These are phyloP conservation scores for Chiridota heheva DNA, from an alignment of 35 echinoderm and acorn worm genomes.

Conservation along the genomic window DNA sequence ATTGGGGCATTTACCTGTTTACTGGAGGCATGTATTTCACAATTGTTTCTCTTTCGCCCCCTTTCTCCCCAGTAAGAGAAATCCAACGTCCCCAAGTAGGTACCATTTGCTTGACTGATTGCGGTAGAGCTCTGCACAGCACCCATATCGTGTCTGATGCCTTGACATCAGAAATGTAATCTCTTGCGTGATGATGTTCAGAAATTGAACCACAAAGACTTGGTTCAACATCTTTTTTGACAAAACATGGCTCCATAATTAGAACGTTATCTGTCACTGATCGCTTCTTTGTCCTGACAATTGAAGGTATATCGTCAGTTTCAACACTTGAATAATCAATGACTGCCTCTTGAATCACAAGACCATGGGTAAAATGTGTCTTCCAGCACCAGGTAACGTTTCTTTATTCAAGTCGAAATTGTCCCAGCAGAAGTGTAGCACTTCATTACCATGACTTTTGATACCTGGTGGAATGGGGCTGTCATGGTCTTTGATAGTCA, in stretches of 20 bases:
- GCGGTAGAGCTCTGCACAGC: no score
- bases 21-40: conserved; percentile 39
- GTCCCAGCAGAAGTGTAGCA: conserved; percentile 62
- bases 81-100: conserved; percentile 29
- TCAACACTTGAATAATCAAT: conserved; percentile 8
- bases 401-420: conserved; percentile 65
- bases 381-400: conserved; percentile 52
- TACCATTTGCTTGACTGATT: no score
- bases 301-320: not conserved
- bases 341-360: conserved; percentile 44
- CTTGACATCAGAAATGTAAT: no score
- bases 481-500: conserved; percentile 27
- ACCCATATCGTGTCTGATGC: no score
- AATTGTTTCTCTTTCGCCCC: conserved; percentile 7
- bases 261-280: conserved; percentile 24
- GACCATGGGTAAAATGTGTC: conserved; percentile 51
- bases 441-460: conserved; percentile 43
- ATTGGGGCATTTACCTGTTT: conserved; percentile 50
- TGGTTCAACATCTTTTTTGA: conserved; percentile 56
- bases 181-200: conserved; percentile 1
- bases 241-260: conserved; percentile 58
- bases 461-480: conserved; percentile 53
- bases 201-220: conserved; percentile 20
- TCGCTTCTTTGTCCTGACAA: conserved; percentile 45
- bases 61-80: conserved; percentile 12